These are phyloP conservation scores for Vimba vimba DNA, from an alignment of 2,113 vertebrate genomes.

Conservation along the genomic window DNA sequence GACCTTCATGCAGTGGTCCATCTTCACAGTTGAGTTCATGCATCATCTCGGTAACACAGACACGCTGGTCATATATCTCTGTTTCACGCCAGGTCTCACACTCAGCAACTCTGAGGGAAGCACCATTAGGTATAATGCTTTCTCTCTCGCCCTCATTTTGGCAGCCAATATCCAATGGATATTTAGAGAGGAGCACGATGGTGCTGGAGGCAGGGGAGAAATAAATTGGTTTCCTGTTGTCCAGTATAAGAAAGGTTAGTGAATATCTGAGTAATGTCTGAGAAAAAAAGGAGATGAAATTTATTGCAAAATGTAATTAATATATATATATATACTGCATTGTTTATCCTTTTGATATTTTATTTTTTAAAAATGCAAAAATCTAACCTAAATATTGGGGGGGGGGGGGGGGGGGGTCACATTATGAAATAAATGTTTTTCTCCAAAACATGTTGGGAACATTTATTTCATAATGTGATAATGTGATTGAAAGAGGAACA, in stretches of 20 bases:
- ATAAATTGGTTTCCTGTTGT: neutral
- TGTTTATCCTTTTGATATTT: too few species aligned
- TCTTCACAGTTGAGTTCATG: conserved; percentile 62
- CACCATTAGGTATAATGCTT: conserved; percentile 73
- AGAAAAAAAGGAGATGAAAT: neutral
- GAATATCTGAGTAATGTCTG: neutral
- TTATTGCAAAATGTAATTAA: neutral
- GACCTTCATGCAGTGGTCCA: conserved; percentile 62
- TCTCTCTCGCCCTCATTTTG: conserved; percentile 27
- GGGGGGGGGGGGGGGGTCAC: too few species aligned
- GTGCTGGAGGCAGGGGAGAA: neutral
- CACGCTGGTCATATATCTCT: conserved; percentile 62
- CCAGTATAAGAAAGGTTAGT: neutral
- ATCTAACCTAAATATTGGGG: too few species aligned
- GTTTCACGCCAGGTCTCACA: conserved; percentile 57
- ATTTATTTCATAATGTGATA: too few species aligned
- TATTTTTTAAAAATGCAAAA: too few species aligned
- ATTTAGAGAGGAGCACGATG: conserved; percentile 56
- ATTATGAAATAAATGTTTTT: too few species aligned
- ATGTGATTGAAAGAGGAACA: too few species aligned
- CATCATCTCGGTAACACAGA: conserved; percentile 28
- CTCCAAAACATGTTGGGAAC: too few species aligned
- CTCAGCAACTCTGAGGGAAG: conserved; percentile 72
- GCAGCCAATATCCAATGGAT: conserved; percentile 59
- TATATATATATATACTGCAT: too few species aligned